phyloP scores from a whole-genome alignment of 2,797 vertebrate genomes.

The Petrocephalus sullivani region DNA sequence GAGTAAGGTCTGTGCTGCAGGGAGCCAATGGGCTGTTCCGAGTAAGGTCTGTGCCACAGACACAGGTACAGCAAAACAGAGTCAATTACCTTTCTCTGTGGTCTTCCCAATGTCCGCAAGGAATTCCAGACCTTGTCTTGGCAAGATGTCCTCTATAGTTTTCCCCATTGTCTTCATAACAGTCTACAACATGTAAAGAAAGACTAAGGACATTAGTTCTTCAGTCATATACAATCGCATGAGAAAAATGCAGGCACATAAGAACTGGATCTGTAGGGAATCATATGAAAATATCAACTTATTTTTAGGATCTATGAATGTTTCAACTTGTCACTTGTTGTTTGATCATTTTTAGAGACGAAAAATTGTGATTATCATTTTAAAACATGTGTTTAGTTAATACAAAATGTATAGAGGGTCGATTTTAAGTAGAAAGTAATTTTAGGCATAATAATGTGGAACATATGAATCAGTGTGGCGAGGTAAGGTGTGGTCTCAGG shows the following conservation, averaged over 20 bases:
- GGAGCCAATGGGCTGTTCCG: background rate
- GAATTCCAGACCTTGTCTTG: constrained; percentile 83
- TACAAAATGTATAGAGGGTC: background rate
- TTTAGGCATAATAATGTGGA: background rate
- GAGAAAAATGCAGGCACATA: background rate
- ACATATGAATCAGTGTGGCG: background rate
- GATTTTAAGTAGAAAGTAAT: constrained; percentile 3
- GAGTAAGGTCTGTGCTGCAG: background rate
- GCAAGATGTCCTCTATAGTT: constrained; percentile 80
- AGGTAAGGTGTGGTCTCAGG: background rate
- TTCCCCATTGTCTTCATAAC: constrained; percentile 83
- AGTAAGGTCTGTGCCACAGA: background rate
- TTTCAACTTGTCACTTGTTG: constrained; percentile 37
- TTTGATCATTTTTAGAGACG: constrained; percentile 41
- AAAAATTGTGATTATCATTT: constrained; percentile 36
- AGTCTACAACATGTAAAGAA: constrained; percentile 62
- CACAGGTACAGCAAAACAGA: background rate
- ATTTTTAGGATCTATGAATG: constrained; percentile 21
- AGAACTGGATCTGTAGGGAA: background rate
- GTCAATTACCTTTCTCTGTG: constrained; percentile 68
- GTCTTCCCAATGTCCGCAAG: constrained; percentile 84
- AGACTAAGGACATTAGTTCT: background rate
- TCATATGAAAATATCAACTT: constrained; percentile 10
- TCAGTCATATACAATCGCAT: background rate
- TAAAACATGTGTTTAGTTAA: background rate